Percentiles rank a stretch among this genome's conserved stretches.
Evolutionary conservation across 2,113 vertebrate species (phyloP).

Genomic region (Thunnus thynnus): DNA sequence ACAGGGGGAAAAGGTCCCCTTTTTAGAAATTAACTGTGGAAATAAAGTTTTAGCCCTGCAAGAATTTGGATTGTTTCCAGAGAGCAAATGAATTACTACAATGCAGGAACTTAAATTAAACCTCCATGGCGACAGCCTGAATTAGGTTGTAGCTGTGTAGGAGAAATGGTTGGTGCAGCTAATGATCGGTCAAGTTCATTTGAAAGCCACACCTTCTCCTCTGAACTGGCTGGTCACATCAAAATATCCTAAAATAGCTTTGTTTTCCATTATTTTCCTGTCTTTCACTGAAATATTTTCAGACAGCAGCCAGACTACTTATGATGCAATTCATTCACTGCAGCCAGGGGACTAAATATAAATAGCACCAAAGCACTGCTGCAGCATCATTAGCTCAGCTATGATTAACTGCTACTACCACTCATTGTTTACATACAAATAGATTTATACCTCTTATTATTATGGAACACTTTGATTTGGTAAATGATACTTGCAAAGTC

Average conservation of each 20-base stretch:
- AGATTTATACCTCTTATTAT: slow-evolving; percentile 19
- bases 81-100: slow-evolving; percentile 18
- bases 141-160: not conserved
- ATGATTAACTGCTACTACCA: slow-evolving; percentile 28
- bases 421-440: slow-evolving; percentile 26
- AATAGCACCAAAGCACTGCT: slow-evolving; percentile 19
- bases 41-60: slow-evolving; percentile 28
- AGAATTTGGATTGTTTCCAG: slow-evolving; percentile 33
- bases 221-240: not conserved
- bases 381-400: slow-evolving; percentile 27
- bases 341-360: slow-evolving; percentile 25
- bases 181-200: slow-evolving; percentile 3
- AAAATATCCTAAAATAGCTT: slow-evolving; percentile 18
- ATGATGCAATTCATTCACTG: slow-evolving; percentile 27
- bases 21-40: slow-evolving; percentile 22
- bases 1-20: not conserved
- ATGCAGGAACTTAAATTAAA: not conserved
- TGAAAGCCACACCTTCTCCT: slow-evolving; percentile 3
- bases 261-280: slow-evolving; percentile 24
- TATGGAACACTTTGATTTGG: not conserved
- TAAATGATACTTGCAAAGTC: not conserved
- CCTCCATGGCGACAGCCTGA: slow-evolving; percentile 8
- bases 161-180: not conserved
- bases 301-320: slow-evolving; percentile 13
- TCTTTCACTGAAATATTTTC: slow-evolving; percentile 17